These are phyloP conservation scores for Latrodectus elegans DNA, from an alignment of 2,888 invertebrate species.

Conservation along the genomic window DNA sequence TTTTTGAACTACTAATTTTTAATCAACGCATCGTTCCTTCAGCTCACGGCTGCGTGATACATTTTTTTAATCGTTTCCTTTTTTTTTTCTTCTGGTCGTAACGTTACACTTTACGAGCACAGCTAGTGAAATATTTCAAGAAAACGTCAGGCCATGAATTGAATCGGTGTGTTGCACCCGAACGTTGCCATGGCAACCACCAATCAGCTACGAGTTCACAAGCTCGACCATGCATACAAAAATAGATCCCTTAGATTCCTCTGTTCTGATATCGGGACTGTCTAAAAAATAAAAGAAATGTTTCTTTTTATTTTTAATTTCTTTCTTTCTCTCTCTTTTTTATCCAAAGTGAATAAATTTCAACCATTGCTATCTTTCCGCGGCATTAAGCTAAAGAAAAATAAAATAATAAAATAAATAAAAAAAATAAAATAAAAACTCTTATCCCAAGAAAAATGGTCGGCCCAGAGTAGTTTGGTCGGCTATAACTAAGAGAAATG, in stretches of 20 bases:
- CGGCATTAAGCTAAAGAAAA: background rate
- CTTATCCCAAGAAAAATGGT: too few species aligned
- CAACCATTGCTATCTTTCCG: background rate
- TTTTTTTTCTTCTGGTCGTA: too few species aligned
- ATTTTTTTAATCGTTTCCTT: too few species aligned
- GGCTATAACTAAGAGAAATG: too few species aligned
- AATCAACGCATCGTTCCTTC: too few species aligned
- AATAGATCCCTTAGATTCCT: constrained; percentile 64
- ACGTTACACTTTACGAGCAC: constrained; percentile 4
- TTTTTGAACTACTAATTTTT: too few species aligned
- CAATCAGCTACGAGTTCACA: constrained; percentile 55
- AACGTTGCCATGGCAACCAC: constrained; percentile 45
- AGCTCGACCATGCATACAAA: constrained; percentile 63
- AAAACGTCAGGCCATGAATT: constrained; percentile 51
- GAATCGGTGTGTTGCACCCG: constrained; percentile 59
- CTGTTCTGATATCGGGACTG: constrained; percentile 30
- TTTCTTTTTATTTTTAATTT: background rate
- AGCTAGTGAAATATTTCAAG: constrained; percentile 40
- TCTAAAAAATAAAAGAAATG: constrained; percentile 9
- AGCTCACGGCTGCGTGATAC: too few species aligned
- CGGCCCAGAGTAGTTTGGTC: too few species aligned
- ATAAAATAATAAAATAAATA: background rate
- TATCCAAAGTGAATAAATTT: background rate
- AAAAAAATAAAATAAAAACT: too few species aligned
- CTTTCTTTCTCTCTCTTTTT: background rate